phyloP scores from a whole-genome alignment of 1,140 invertebrate genomes.

The Eufriesea mexicana region DNA sequence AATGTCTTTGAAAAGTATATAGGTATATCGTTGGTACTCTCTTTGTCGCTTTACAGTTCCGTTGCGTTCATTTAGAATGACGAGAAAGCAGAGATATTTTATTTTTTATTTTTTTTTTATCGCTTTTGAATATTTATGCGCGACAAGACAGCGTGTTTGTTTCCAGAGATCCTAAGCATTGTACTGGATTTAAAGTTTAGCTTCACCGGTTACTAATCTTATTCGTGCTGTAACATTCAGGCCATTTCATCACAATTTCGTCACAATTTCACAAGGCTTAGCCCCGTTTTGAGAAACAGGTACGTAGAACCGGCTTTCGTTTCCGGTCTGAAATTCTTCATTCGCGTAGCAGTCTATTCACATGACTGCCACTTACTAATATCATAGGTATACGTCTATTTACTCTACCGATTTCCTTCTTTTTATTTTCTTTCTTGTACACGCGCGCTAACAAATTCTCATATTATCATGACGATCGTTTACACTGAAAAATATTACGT shows the following conservation, averaged over 20 bases:
- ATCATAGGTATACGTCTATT: background rate
- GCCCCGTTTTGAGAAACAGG: background rate
- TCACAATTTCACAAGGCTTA: background rate
- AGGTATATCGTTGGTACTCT: no score
- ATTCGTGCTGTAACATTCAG: background rate
- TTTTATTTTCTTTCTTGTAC: no score
- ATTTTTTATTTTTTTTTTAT: no score
- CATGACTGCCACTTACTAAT: background rate
- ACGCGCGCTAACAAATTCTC: no score
- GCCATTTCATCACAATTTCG: background rate
- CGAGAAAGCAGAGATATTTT: no score
- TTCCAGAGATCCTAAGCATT: background rate
- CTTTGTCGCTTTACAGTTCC: no score
- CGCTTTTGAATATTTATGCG: background rate
- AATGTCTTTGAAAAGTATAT: no score
- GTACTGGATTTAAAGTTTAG: background rate
- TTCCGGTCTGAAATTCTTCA: background rate
- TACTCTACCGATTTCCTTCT: background rate
- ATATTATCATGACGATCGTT: no score
- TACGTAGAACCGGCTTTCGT: background rate
- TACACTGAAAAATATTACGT: no score
- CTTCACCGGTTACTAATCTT: background rate
- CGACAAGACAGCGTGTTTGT: background rate
- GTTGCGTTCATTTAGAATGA: no score
- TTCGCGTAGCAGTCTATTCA: background rate